Evolutionary conservation across 35 echinoderm and acorn worm genomes (phyloP).

Genomic region (Apostichopus japonicus): DNA sequence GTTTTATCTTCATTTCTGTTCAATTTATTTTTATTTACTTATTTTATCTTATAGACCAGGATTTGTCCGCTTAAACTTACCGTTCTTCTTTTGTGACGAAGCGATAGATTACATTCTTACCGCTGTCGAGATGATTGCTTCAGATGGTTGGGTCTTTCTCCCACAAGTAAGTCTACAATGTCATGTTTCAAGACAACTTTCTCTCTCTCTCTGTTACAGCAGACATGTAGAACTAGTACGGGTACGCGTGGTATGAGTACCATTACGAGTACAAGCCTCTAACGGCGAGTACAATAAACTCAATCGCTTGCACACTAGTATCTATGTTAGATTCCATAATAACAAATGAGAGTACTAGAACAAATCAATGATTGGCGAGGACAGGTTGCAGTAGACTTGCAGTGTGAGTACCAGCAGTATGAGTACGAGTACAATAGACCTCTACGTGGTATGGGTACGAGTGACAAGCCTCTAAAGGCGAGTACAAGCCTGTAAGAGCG

Average conservation of each 20-base stretch:
- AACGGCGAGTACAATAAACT: slow-evolving; percentile 14
- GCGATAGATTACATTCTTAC: slow-evolving; percentile 85
- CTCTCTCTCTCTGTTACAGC: too few relatives aligned
- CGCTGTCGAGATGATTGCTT: slow-evolving; percentile 81
- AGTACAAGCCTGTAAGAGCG: too few relatives aligned
- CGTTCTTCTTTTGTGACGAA: slow-evolving; percentile 86
- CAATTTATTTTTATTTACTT: neutral
- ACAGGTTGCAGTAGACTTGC: too few relatives aligned
- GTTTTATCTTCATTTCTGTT: too few relatives aligned
- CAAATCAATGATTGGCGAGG: too few relatives aligned
- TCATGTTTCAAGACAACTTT: neutral
- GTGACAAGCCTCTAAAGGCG: too few relatives aligned
- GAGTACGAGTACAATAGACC: too few relatives aligned
- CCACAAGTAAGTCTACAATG: slow-evolving; percentile 62
- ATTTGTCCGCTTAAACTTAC: slow-evolving; percentile 88
- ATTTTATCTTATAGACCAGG: slow-evolving; percentile 75
- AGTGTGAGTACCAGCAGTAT: too few relatives aligned
- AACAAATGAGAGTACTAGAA: too few relatives aligned
- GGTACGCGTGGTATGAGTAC: slow-evolving; percentile 4
- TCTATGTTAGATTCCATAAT: too few relatives aligned
- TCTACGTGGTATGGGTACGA: too few relatives aligned
- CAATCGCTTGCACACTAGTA: neutral
- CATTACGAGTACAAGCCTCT: slow-evolving; percentile 13
- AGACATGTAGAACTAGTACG: neutral
- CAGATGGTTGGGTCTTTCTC: slow-evolving; percentile 85